Percentiles rank a stretch among this genome's conserved stretches.
These are phyloP conservation scores for Drosophila setifemur DNA, from an alignment of 1,140 invertebrate genomes.

Conservation along the genomic window DNA sequence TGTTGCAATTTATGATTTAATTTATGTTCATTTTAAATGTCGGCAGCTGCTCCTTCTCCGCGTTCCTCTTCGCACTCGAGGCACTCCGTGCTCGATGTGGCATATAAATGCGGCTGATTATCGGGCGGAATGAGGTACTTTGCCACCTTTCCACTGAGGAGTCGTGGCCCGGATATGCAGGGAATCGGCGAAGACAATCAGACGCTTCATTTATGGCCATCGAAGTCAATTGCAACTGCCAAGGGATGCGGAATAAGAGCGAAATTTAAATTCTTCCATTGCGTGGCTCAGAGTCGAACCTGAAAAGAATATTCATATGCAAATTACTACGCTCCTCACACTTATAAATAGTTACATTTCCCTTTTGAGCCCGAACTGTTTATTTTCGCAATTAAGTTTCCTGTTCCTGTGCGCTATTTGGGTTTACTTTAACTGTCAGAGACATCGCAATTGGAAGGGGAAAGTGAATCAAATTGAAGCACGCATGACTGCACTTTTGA, in stretches of 20 bases:
- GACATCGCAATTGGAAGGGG: background rate
- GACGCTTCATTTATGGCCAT: slow-evolving; percentile 51
- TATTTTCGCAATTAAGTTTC: slow-evolving; percentile 47
- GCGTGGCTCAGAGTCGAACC: too few species aligned
- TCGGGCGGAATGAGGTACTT: slow-evolving; percentile 30
- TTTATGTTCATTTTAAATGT: slow-evolving; percentile 77
- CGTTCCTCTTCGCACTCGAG: background rate
- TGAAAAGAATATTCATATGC: too few species aligned
- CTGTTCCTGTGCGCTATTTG: slow-evolving; percentile 14
- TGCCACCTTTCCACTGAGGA: slow-evolving; percentile 15
- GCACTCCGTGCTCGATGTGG: slow-evolving; percentile 43
- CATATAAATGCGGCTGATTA: slow-evolving; percentile 77
- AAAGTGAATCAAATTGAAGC: slow-evolving; percentile 36
- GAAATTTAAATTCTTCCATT: background rate
- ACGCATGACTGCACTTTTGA: slow-evolving; percentile 55
- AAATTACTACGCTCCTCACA: too few species aligned
- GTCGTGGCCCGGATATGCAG: slow-evolving; percentile 19
- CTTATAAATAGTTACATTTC: too few species aligned
- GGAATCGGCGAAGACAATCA: slow-evolving; percentile 56
- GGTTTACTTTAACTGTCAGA: slow-evolving; percentile 21
- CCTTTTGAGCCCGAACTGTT: slow-evolving; percentile 13
- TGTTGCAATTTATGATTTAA: slow-evolving; percentile 79
- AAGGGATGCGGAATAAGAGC: background rate
- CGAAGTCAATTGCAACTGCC: slow-evolving; percentile 37
- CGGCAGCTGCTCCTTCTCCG: slow-evolving; percentile 1